phyloP scores from a whole-genome alignment of 2,888 invertebrate species.

The Drosophila fulvimacula region DNA sequence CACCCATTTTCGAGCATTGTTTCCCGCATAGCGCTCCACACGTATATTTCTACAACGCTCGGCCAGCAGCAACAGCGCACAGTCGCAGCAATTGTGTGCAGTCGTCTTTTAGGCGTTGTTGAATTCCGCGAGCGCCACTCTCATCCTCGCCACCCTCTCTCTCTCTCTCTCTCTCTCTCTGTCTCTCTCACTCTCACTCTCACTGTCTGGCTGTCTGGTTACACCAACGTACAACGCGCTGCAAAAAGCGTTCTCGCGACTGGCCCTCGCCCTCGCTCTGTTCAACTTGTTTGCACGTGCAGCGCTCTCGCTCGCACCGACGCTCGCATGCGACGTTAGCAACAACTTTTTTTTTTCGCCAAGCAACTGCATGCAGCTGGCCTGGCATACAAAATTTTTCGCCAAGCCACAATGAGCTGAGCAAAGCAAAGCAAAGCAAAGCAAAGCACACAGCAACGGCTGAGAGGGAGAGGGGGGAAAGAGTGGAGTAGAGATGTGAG shows the following conservation, averaged over 20 bases:
- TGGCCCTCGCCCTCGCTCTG: constrained; percentile 15
- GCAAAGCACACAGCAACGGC: background rate
- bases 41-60: constrained; percentile 49
- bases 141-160: constrained; percentile 2
- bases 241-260: constrained; percentile 39
- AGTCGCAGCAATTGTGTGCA: constrained; percentile 38
- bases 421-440: constrained; percentile 18
- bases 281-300: constrained; percentile 23
- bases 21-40: constrained; percentile 35
- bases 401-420: constrained; percentile 49
- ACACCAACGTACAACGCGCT: constrained; percentile 50
- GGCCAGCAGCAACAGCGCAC: constrained; percentile 10
- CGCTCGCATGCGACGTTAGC: constrained; percentile 79
- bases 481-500: background rate
- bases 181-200: background rate
- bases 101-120: constrained; percentile 72
- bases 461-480: background rate
- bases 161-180: constrained; percentile 1
- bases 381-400: constrained; percentile 51
- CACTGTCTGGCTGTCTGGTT: constrained; percentile 25
- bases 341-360: constrained; percentile 78
- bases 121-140: constrained; percentile 36
- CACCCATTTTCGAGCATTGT: constrained; percentile 79
- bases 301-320: constrained; percentile 60
- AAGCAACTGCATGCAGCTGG: constrained; percentile 43